Percentiles rank a stretch among this genome's conserved stretches.
Conservation (phyloP, 1,140 invertebrate genomes). For the Globodera rostochiensis region DNA sequence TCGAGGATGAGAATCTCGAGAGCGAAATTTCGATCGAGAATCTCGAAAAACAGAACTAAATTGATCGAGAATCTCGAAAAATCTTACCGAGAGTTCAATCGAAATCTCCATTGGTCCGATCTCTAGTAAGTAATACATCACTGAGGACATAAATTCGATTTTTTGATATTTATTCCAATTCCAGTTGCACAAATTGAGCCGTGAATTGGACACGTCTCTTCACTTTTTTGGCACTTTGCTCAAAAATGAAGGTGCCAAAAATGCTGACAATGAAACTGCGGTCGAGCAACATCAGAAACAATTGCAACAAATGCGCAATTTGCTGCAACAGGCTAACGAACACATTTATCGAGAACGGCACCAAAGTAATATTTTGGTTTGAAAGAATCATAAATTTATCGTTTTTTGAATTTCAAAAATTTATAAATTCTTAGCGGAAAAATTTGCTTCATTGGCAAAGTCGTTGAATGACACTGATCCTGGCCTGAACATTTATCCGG, state of each 20-base stretch:
- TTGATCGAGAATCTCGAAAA: too few species aligned
- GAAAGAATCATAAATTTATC: slow-evolving; percentile 33
- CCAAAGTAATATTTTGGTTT: slow-evolving; percentile 34
- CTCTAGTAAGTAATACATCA: too few species aligned
- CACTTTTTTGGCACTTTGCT: slow-evolving; percentile 48
- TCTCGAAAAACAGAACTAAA: too few species aligned
- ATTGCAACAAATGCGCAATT: slow-evolving; percentile 55
- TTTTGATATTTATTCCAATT: background rate
- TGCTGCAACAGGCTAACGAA: slow-evolving; percentile 56
- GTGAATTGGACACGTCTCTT: slow-evolving; percentile 56
- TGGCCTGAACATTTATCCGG: background rate
- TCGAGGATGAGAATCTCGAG: too few species aligned
- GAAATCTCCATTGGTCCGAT: too few species aligned
- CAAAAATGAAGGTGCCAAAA: slow-evolving; percentile 28
- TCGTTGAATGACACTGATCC: slow-evolving; percentile 5
- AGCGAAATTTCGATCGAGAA: too few species aligned
- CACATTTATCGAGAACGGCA: slow-evolving; percentile 45
- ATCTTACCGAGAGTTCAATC: too few species aligned
- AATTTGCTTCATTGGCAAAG: background rate
- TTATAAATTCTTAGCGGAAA: slow-evolving; percentile 9
- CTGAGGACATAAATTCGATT: too few species aligned
- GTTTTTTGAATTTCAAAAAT: background rate
- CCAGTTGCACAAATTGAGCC: slow-evolving; percentile 51
- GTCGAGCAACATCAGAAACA: slow-evolving; percentile 15
- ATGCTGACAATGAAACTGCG: slow-evolving; percentile 37